Percentiles rank a stretch among this genome's conserved stretches.
phyloP scores from a whole-genome alignment of 2,113 vertebrate species.

The Catagonus wagneri region DNA sequence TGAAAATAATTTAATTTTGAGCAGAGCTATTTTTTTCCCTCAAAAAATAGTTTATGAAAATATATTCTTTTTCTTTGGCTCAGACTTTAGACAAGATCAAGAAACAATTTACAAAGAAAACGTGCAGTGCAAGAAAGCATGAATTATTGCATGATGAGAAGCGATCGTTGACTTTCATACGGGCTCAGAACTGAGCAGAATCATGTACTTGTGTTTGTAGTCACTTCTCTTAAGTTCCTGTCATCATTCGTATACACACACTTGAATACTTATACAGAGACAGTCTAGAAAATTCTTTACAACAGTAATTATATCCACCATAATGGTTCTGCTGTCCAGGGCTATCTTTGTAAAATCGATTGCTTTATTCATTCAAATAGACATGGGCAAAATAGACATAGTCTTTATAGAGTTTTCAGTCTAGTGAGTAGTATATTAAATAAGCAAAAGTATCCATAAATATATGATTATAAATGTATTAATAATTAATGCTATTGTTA shows the following conservation, averaged over 20 bases:
- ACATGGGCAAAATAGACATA: background rate
- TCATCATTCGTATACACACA: background rate
- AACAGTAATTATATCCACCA: background rate
- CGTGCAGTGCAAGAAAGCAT: background rate
- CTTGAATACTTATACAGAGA: background rate
- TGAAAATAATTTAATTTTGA: slow-evolving; percentile 14
- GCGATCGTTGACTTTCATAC: background rate
- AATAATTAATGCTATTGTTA: no score
- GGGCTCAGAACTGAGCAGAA: background rate
- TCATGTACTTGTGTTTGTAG: background rate
- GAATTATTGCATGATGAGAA: background rate
- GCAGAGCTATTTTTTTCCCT: background rate
- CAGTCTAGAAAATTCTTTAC: background rate
- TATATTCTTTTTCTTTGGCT: background rate
- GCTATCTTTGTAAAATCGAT: background rate
- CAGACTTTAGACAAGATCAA: background rate
- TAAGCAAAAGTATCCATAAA: background rate
- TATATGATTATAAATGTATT: background rate
- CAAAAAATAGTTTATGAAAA: background rate
- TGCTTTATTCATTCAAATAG: background rate
- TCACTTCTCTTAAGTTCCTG: background rate
- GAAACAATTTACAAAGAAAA: background rate
- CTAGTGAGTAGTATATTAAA: background rate
- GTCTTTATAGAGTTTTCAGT: background rate
- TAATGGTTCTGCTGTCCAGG: background rate